Percentiles rank a stretch among this genome's conserved stretches.
phyloP scores from a whole-genome alignment of 1,140 invertebrate species.

The Drosophila kepulauana region DNA sequence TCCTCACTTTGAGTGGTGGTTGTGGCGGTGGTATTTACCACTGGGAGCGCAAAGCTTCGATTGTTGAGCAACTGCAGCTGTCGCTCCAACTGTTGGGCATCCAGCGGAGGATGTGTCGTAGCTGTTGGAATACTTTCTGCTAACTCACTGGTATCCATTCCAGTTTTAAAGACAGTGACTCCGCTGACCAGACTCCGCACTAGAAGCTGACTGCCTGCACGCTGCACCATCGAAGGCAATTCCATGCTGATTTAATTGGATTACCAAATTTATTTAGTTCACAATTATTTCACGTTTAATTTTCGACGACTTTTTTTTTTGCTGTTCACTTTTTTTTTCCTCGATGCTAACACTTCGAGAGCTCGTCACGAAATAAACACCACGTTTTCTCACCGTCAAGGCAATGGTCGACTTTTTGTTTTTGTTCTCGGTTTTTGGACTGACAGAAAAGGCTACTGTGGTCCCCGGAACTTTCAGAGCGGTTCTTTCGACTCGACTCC shows the following conservation, averaged over 20 bases:
- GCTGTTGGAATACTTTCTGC: too few relatives aligned
- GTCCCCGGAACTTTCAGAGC: not conserved
- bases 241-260: constrained; percentile 85
- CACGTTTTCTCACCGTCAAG: not conserved
- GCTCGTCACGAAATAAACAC: not conserved
- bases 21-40: not conserved
- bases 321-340: not conserved
- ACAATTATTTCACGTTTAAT: not conserved
- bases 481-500: constrained; percentile 1
- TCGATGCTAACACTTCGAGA: constrained; percentile 1
- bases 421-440: too few relatives aligned
- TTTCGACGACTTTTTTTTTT: not conserved
- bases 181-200: constrained; percentile 87
- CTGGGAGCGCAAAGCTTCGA: not conserved
- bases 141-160: constrained; percentile 12
- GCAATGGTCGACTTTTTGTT: constrained; percentile 1
- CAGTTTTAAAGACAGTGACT: constrained; percentile 41
- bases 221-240: constrained; percentile 88
- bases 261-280: not conserved
- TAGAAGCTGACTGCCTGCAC: constrained; percentile 86
- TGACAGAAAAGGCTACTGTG: constrained; percentile 1
- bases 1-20: constrained; percentile 66
- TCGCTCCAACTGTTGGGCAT: constrained; percentile 28
- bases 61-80: constrained; percentile 48
- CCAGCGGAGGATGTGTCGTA: constrained; percentile 5